phyloP scores from a whole-genome alignment of 1,140 invertebrate species.

The Lucilia sericata region DNA sequence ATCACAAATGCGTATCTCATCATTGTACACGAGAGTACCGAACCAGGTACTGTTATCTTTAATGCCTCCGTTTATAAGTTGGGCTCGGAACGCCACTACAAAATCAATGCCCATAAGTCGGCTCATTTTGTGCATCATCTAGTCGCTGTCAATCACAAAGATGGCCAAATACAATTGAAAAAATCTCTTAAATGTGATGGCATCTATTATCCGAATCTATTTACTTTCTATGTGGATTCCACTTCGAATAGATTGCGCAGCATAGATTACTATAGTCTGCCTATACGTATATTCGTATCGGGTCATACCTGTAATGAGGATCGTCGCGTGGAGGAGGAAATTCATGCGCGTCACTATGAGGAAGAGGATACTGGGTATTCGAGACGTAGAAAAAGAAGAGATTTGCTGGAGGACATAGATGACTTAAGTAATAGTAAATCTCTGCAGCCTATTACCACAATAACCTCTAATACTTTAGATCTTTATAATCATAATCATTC shows the following conservation, averaged over 20 bases:
- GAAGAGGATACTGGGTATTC: conserved; percentile 67
- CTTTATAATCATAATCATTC: conserved; percentile 53
- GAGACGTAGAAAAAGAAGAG: conserved; percentile 54
- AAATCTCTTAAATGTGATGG: conserved; percentile 82
- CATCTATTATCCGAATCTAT: conserved; percentile 83
- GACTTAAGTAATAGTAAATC: neutral
- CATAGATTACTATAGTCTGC: conserved; percentile 86
- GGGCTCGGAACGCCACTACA: conserved; percentile 79
- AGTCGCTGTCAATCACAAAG: conserved; percentile 79
- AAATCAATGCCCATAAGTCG: conserved; percentile 81
- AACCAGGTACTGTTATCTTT: conserved; percentile 79
- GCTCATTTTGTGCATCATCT: conserved; percentile 84
- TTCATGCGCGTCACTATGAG: conserved; percentile 69
- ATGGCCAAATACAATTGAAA: conserved; percentile 80
- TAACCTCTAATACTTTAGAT: neutral
- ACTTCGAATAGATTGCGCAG: conserved; percentile 81
- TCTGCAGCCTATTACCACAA: neutral
- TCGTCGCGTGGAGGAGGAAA: conserved; percentile 71
- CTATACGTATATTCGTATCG: conserved; percentile 81
- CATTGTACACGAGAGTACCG: conserved; percentile 76
- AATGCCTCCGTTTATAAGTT: conserved; percentile 84
- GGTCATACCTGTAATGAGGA: conserved; percentile 78
- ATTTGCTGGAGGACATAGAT: neutral
- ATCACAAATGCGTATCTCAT: conserved; percentile 72
- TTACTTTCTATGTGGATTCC: conserved; percentile 88